Evolutionary conservation across 2,888 invertebrate genomes (phyloP), one percentile per base, ranked within the genome.

Genomic region (Zygaena filipendulae): DNA sequence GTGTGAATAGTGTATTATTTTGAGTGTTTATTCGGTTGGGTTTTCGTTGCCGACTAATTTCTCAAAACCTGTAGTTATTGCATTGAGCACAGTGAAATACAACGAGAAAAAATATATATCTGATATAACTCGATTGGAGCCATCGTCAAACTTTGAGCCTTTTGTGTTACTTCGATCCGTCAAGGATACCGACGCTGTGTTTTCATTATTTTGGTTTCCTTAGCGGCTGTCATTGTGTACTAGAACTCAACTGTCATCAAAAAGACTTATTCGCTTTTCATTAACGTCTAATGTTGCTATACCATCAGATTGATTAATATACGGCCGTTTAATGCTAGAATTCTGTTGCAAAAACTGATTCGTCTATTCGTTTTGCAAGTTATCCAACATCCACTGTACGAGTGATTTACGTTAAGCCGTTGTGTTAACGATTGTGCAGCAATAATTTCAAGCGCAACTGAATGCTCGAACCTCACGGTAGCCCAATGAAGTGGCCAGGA

Each of bases 401-500:
- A n/a, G n/a, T n/a, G n/a, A n/a, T n/a, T n/a, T n/a, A n/a, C n/a
- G n/a, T n/a, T n/a, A n/a, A n/a, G n/a, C n/a, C 57, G 50, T 58
- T 56, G 42, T 52, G 60, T 68, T 69, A 70, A 64, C 64, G 49
- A 42, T 60, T 67, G 48, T 45, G 43, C 58, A 59, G 53, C 50
- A 55, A 52, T 36, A 47, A 61, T 61, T 57, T 53, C 47, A 56
- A 61, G 62, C 61, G 55, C 62, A 75, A 69, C 80, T 81, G 81
- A 81, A 81, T 81, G 81, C 77, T 80, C 55, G 71, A 80, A 60
- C 71, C 79, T 59, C 80, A 79, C 71, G 74, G 71, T 68, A 84
- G 83, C 81, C 85, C 83, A 84, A 88, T 88, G 88, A 88, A 88
- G 88, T 88, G 88, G 87, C 84, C 88, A 82, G 87, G 86, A 56